Base-by-base conservation (phyloP, 2,113 vertebrate species). In the Amblyopsis rosae region DNA sequence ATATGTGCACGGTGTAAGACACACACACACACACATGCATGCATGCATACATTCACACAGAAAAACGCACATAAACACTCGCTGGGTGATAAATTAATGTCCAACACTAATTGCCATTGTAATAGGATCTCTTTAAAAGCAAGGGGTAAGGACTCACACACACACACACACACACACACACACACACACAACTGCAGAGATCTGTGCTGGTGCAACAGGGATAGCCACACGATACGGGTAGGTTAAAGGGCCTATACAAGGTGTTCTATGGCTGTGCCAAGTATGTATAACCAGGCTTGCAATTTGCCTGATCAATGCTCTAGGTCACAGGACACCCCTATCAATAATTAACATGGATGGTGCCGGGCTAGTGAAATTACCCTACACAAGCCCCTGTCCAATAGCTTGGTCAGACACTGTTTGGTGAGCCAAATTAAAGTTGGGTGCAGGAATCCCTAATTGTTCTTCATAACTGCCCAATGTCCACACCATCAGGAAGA, bases 231-330 rank as follows among this genome's bases (percentile, higher is more conserved):
- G 79, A 86, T 83, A 69, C 13, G 59, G 26, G 50, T 62, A 59
- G 63, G 75, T 76, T 75, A 81, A 83, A 32, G 12, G 56, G 19
- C 56, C 59, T 61, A 9, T 6, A 13, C 33, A 9, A 33, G 41
- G 33, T 16, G 12, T 11, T 61, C 9, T 17, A 56, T 56, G 17
- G 16, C 54, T 56, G 54, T 9, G 13, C 13, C 54, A 56, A 61
- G 12, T 35, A 41, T 35, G 9, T 80, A 83, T 77, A 83, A 83
- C 73, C 67, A 47, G 80, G 76, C 68, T 69, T 82, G 72, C 74
- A 80, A 81, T 84, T 77, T 85, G 66, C 79, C 84, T 75, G 51
- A 87, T 90, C 89, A 73, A 89, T 89, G 86, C 56, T 65, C 32
- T 55, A 7, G 77, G 83, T 86, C 82, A 90, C 41, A 63, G 72